Percentiles rank a stretch among this genome's conserved stretches.
These are phyloP conservation scores for Agrotis puta DNA, from an alignment of 2,888 invertebrate species.

Conservation along the genomic window DNA sequence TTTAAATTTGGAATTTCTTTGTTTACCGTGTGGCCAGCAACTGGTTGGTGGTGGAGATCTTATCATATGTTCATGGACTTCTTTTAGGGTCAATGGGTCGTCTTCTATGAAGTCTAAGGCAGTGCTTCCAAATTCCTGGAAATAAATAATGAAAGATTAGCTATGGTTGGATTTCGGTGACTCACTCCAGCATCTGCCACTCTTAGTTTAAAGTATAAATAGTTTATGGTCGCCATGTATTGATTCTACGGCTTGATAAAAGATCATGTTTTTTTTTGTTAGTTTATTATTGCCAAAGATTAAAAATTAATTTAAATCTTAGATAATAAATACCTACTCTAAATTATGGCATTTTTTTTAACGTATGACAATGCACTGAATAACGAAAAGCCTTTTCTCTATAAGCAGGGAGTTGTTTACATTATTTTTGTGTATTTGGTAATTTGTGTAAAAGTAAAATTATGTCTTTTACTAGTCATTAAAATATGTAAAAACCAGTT, in stretches of 20 bases:
- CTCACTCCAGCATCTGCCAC: too few species aligned
- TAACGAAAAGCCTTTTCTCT: too few species aligned
- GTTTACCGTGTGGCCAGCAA: slow-evolving; percentile 92
- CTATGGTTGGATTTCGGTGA: neutral
- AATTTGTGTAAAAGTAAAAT: neutral
- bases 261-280: neutral
- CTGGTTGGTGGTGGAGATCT: slow-evolving; percentile 95
- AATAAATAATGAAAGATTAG: slow-evolving; percentile 32
- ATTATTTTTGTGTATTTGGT: too few species aligned
- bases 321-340: too few species aligned
- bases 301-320: too few species aligned
- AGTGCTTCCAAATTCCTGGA: slow-evolving; percentile 89
- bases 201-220: too few species aligned
- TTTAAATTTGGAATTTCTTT: slow-evolving; percentile 17
- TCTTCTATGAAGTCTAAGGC: slow-evolving; percentile 91
- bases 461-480: neutral
- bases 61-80: slow-evolving; percentile 96
- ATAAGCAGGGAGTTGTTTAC: too few species aligned
- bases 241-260: neutral
- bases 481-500: neutral
- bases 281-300: too few species aligned
- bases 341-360: too few species aligned
- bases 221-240: too few species aligned
- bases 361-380: too few species aligned
- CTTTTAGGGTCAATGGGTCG: slow-evolving; percentile 94